Base-by-base conservation (phyloP, 1,140 invertebrate species). In the Drosophila tristis region DNA sequence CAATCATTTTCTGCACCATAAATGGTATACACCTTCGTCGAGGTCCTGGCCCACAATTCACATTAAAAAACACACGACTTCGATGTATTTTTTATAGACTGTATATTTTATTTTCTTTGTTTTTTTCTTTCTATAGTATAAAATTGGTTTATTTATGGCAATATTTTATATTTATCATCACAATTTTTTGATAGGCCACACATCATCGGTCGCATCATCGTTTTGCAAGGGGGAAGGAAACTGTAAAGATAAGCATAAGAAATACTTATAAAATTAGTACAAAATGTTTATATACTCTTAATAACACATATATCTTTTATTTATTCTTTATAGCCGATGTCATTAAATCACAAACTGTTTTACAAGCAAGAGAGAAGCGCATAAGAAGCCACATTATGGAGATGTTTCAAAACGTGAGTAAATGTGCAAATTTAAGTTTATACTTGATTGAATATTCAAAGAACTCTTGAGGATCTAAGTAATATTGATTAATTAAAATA, bases 91-190 rank as follows among this genome's bases (percentile, higher is more conserved):
- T 81, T 82, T 74, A 81, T 81, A 75, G 70, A 65, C 70, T 78
- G 58, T 49, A 63, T 57, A 59, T 68, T 78, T 78, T 77, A 50
- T 79, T 74, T 73, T 55, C 5, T 31, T 31, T 31, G 8, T 74
- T 73, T 73, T 15, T 74, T 74, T 47, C 4, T 4, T 39, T 13
- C 0, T 29, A 29, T 7, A 29, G 23, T 49, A 57, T 60, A 78
- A 81, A 84, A 81, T 81, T 75, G 65, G 70, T 64, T 81, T 84
- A 84, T 81, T 84, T 81, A 84, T 75, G 58, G 58, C 78, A 56
- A 61, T 70, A 55, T 81, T 71, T 75, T 75, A 72, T 75, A 78
- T 81, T 61, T 78, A 67, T 78, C 68, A 63, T 53, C 62, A 43
- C 53, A 43, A 39, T 39, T 13, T 39, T 39, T 72, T 55, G 58